Conservation (phyloP, 1,140 invertebrate genomes). For the Augochlora pura region DNA sequence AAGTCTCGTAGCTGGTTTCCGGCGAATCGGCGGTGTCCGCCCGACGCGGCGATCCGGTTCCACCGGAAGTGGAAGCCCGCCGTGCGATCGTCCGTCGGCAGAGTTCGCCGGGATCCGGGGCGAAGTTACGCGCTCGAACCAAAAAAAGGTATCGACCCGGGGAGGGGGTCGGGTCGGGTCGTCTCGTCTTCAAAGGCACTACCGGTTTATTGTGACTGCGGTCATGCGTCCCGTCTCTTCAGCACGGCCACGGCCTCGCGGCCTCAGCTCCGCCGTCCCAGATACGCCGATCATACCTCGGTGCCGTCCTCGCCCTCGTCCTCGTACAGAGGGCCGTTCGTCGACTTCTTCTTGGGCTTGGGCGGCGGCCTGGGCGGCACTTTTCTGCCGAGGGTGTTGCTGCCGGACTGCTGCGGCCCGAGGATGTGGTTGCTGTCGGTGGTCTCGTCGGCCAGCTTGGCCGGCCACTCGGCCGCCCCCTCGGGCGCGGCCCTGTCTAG, state of each 20-base stretch:
- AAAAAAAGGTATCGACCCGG: constrained; percentile 17
- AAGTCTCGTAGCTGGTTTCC: constrained; percentile 3
- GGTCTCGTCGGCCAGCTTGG: constrained; percentile 69
- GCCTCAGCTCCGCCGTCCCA: constrained; percentile 61
- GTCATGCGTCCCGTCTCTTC: constrained; percentile 39
- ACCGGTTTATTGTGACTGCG: constrained; percentile 63
- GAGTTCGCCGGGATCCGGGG: not conserved
- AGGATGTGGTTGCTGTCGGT: constrained; percentile 66
- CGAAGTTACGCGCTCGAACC: constrained; percentile 26
- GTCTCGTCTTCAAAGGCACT: constrained; percentile 64
- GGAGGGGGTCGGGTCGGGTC: too few relatives aligned
- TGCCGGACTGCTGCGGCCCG: constrained; percentile 72
- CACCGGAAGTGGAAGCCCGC: constrained; percentile 26
- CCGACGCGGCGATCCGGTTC: not conserved
- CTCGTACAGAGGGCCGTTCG: constrained; percentile 86
- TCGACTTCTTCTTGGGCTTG: constrained; percentile 88
- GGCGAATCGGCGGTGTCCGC: not conserved
- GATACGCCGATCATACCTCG: constrained; percentile 84
- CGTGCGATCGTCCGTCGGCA: constrained; percentile 20
- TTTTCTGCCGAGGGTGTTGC: constrained; percentile 79
- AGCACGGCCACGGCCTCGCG: constrained; percentile 57
- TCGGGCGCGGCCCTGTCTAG: constrained; percentile 83
- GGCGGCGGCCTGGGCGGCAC: constrained; percentile 90
- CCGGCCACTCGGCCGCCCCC: constrained; percentile 82
- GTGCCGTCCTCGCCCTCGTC: constrained; percentile 93